These are phyloP conservation scores for Harlomillsia oculata DNA, from an alignment of 1,140 invertebrate genomes.

Conservation along the genomic window DNA sequence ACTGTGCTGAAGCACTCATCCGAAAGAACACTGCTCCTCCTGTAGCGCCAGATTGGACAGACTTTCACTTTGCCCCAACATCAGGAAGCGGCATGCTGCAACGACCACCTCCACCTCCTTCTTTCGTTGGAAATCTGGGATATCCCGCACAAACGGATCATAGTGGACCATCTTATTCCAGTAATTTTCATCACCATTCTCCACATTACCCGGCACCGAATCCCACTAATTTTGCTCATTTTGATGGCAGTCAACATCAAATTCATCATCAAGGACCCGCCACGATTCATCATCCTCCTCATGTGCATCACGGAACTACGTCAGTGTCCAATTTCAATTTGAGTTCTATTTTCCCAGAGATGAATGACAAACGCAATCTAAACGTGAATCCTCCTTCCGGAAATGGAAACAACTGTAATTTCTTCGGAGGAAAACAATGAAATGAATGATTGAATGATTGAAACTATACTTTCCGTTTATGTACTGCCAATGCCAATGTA, in stretches of 20 bases:
- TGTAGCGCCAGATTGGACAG: conserved; percentile 3
- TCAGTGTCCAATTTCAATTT: conserved; percentile 34
- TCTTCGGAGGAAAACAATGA: not conserved
- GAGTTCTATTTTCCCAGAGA: conserved; percentile 34
- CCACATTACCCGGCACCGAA: not conserved
- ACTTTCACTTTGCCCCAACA: conserved; percentile 15
- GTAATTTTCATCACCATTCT: conserved; percentile 3
- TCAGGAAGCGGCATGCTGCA: not conserved
- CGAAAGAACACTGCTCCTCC: conserved; percentile 20
- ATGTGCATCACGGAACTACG: not conserved
- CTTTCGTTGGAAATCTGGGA: conserved; percentile 6
- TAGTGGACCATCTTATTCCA: not conserved
- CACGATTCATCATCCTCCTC: conserved; percentile 12
- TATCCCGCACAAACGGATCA: conserved; percentile 14
- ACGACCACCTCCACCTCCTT: not conserved
- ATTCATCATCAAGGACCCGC: conserved; percentile 8
- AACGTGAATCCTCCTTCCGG: not conserved
- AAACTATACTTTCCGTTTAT: no score
- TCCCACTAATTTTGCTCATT: not conserved
- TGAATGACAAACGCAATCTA: conserved; percentile 26
- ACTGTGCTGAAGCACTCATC: conserved; percentile 28
- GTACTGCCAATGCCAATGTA: no score
- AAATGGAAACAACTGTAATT: conserved; percentile 4
- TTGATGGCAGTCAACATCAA: conserved; percentile 4
- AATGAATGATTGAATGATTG: not conserved